Evolutionary conservation across 2,888 invertebrate species (phyloP).

Genomic region (Drosophila mercatorum): DNA sequence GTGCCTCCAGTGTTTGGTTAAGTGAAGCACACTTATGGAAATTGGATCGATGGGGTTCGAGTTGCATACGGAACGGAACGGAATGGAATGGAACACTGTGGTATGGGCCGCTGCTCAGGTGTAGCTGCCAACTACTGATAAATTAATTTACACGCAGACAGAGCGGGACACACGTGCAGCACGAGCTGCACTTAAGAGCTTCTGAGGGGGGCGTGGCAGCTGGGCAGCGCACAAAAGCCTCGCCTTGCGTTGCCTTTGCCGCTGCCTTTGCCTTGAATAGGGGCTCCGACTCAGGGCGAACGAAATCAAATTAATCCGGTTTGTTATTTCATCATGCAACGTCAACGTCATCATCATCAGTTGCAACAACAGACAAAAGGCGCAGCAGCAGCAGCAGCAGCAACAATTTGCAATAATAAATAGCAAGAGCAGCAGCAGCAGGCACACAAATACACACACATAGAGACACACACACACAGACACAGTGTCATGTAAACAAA

Average conservation of each 20-base stretch:
- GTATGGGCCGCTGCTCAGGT: constrained; percentile 30
- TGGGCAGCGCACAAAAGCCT: constrained; percentile 37
- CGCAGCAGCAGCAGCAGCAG: constrained; percentile 43
- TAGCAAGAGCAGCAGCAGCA: constrained; percentile 49
- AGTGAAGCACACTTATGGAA: constrained; percentile 28
- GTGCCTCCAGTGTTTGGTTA: constrained; percentile 33
- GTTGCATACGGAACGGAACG: constrained; percentile 2
- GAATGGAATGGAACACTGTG: neutral
- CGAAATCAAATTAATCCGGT: constrained; percentile 83
- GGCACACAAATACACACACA: constrained; percentile 32
- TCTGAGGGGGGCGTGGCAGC: constrained; percentile 39
- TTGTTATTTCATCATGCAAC: constrained; percentile 82
- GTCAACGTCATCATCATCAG: constrained; percentile 76
- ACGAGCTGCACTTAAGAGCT: constrained; percentile 53
- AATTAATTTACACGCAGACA: constrained; percentile 60
- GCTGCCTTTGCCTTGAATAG: constrained; percentile 18
- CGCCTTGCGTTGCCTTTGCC: constrained; percentile 1
- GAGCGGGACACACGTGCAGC: constrained; percentile 4
- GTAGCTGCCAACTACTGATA: constrained; percentile 56
- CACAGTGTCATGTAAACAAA: constrained; percentile 54
- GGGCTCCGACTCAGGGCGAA: constrained; percentile 33
- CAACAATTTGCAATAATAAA: constrained; percentile 78
- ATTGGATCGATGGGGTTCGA: constrained; percentile 35
- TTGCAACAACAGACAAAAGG: constrained; percentile 79
- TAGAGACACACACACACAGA: constrained; percentile 34